phyloP scores from a whole-genome alignment of 2,888 invertebrate species.

The Bruchidius siliquastri region DNA sequence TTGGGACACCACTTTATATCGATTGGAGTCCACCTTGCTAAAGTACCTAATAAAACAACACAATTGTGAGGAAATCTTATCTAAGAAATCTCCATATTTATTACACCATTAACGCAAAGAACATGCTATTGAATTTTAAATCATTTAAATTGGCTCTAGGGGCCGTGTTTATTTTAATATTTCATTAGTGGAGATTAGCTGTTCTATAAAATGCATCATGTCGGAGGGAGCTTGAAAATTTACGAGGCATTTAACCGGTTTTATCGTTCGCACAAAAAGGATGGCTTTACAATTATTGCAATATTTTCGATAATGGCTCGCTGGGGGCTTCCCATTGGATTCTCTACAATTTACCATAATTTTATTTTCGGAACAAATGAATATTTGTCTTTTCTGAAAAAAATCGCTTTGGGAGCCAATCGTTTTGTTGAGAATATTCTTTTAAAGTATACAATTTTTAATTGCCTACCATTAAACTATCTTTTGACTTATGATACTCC shows the following conservation, averaged over 20 bases:
- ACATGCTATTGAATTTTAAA: conserved; percentile 46
- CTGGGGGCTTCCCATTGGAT: neutral
- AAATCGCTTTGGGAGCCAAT: neutral
- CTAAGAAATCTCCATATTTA: conserved; percentile 44
- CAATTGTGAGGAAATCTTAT: conserved; percentile 41
- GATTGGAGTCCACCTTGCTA: no score
- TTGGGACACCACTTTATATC: no score
- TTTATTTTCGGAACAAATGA: neutral
- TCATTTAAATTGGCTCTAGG: conserved; percentile 39
- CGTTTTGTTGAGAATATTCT: neutral
- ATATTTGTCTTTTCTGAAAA: neutral
- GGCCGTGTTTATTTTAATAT: conserved; percentile 26
- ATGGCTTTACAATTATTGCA: neutral
- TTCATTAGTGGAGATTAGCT: conserved; percentile 21
- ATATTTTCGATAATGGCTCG: neutral
- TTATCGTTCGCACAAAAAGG: neutral
- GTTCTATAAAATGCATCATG: conserved; percentile 17
- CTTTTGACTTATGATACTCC: no score
- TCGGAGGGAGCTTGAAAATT: neutral
- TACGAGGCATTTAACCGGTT: neutral
- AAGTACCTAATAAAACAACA: conserved; percentile 13
- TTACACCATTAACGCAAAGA: conserved; percentile 44
- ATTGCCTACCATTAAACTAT: neutral
- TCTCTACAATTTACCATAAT: neutral
- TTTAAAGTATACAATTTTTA: neutral